Conservation (phyloP, 53 echinoderm and acorn worm species). For the Stichopus horrens region DNA sequence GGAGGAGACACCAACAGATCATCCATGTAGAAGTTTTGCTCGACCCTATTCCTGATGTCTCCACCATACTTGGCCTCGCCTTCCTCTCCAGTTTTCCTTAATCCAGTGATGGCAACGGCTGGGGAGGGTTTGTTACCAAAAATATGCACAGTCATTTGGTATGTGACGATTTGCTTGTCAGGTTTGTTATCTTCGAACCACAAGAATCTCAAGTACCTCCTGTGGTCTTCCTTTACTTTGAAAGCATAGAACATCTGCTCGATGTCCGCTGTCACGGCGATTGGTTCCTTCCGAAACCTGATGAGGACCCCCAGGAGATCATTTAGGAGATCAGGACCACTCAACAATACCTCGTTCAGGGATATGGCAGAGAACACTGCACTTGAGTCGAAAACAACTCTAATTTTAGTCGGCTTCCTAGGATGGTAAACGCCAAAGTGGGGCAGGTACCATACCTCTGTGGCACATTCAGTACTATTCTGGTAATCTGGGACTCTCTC, state of each 20-base stretch:
- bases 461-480: neutral
- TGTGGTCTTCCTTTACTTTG: slow-evolving; percentile 60
- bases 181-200: slow-evolving; percentile 61
- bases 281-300: slow-evolving; percentile 56
- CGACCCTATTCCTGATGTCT: slow-evolving; percentile 54
- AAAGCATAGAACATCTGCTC: slow-evolving; percentile 74
- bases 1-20: slow-evolving; percentile 47
- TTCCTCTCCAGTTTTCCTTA: slow-evolving; percentile 53
- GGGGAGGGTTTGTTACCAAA: slow-evolving; percentile 66
- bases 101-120: slow-evolving; percentile 60
- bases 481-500: slow-evolving; percentile 45
- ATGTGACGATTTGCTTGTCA: slow-evolving; percentile 29
- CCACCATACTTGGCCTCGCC: slow-evolving; percentile 21
- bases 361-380: slow-evolving; percentile 49
- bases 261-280: slow-evolving; percentile 65
- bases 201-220: slow-evolving; percentile 53
- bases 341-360: slow-evolving; percentile 53
- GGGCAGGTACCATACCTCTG: slow-evolving; percentile 55
- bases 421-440: slow-evolving; percentile 58
- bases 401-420: slow-evolving; percentile 46
- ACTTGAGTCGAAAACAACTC: slow-evolving; percentile 58
- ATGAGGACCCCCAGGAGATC: slow-evolving; percentile 55
- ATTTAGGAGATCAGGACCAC: slow-evolving; percentile 71
- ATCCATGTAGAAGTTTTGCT: slow-evolving; percentile 67
- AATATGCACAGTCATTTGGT: slow-evolving; percentile 58